Evolutionary conservation across 1,140 invertebrate genomes (phyloP).

Genomic region (Metaphire vulgaris): DNA sequence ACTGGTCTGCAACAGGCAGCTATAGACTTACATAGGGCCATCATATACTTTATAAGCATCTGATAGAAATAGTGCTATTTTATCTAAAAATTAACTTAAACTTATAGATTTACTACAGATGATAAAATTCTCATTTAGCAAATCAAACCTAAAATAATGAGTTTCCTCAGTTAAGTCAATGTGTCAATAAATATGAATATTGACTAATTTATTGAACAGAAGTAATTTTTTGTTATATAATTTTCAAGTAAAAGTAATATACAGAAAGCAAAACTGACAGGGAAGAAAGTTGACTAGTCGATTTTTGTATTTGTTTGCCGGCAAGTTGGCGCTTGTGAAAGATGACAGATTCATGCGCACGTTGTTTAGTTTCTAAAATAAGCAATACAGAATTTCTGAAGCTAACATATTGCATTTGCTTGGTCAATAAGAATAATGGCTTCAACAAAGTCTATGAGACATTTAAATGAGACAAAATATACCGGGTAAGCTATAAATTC

Average conservation of each 20-base stretch:
- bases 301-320: constrained; percentile 97
- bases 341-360: constrained; percentile 87
- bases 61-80: no score
- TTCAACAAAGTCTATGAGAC: no score
- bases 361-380: constrained; percentile 71
- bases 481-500: not conserved
- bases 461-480: not conserved
- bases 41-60: no score
- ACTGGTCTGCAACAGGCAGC: no score
- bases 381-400: constrained; percentile 26
- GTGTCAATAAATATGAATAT: not conserved
- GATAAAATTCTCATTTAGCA: not conserved
- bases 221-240: no score
- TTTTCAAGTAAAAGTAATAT: not conserved
- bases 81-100: not conserved
- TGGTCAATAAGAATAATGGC: not conserved
- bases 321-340: constrained; percentile 89
- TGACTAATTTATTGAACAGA: not conserved
- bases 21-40: no score
- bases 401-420: not conserved
- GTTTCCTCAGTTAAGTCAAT: not conserved
- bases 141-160: no score
- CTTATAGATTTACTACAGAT: not conserved
- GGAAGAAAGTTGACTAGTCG: constrained; percentile 93
- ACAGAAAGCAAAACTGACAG: constrained; percentile 57